Evolutionary conservation across 2,888 invertebrate species (phyloP), one percentile per base, ranked within the genome.

Genomic region (Unio delphinus): DNA sequence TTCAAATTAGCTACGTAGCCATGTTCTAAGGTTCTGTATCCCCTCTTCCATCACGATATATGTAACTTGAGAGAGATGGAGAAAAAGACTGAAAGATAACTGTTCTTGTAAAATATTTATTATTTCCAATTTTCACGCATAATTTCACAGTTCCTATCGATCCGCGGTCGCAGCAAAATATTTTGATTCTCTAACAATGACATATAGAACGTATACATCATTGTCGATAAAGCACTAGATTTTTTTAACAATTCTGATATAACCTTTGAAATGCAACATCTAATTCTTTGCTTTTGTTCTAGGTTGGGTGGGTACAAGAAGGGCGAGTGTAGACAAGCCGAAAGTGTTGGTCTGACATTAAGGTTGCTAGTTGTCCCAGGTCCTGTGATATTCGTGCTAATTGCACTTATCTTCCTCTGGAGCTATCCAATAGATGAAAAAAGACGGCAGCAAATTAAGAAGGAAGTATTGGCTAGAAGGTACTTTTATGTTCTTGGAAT

Each of bases 281-380:
- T 58, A 58, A 58, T n/a, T 8, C 2, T 55, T 34, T 55, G 45
- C 58, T 62, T 15, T 54, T n/a, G 61, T 65, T 73, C 17, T 65
- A 86, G 86, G 20, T 58, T 82, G 30, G 85, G 86, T 5, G 86
- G 86, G 2, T 87, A 87, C 74, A 72, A 84, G 56, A 81, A 80
- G 0, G 86, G 84, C 0, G 76, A 76, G 45, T 86, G 87, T 70
- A 65, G 74, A 15, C 88, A 88, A 70, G 82, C 87, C 4, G 79
- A 70, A 8, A 79, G 81, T 54, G 87, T 88, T 23, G 84, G 77
- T 7, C 62, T 80, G n/a, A 81, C 86, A 4, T 72, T 88, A 20
- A 76, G 86, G 18, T 66, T 82, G 69, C 72, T 87, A 8, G 72
- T 87, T 17, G 82, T 82, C 0, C 86, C 87, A 3, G 85, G 81